These are phyloP conservation scores for Bujurquina vittata DNA, from an alignment of 2,113 vertebrate genomes.

Conservation along the genomic window DNA sequence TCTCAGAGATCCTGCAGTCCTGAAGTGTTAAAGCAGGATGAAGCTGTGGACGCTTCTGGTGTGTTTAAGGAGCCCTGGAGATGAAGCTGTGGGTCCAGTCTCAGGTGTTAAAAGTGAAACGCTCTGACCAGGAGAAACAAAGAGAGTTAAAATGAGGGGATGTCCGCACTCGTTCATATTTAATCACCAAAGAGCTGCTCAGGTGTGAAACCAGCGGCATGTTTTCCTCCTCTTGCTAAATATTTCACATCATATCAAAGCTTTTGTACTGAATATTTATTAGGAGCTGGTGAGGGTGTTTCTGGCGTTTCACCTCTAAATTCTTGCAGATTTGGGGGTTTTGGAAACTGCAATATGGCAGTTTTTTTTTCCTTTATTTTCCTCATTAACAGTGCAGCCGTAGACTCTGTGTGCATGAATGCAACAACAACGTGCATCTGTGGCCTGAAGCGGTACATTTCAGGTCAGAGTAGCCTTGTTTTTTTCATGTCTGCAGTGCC, in stretches of 20 bases:
- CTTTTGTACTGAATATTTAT: constrained; percentile 5
- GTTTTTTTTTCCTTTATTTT: background rate
- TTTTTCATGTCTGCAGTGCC: constrained; percentile 14
- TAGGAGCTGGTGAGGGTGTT: background rate
- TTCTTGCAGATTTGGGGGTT: background rate
- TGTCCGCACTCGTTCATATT: constrained; percentile 24
- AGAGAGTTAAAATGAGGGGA: background rate
- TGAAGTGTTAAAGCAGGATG: background rate
- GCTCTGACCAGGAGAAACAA: background rate
- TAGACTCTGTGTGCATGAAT: background rate
- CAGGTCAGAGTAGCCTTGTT: constrained; percentile 26
- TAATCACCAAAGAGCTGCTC: constrained; percentile 25
- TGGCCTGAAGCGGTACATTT: constrained; percentile 7
- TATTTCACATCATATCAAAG: constrained; percentile 21
- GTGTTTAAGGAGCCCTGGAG: background rate
- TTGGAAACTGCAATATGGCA: background rate
- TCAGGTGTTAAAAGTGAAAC: background rate
- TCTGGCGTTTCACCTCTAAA: background rate
- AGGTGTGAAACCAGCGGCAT: background rate
- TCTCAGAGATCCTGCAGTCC: background rate
- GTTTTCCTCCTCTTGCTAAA: background rate
- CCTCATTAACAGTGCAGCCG: background rate
- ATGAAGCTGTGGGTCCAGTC: background rate
- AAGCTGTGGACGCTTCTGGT: background rate
- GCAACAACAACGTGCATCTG: constrained; percentile 6